A percentile compares a stretch with the other conserved stretches of the same genome.
Evolutionary conservation across 2,888 invertebrate genomes (phyloP).

Genomic region (Adelognathus sp.): DNA sequence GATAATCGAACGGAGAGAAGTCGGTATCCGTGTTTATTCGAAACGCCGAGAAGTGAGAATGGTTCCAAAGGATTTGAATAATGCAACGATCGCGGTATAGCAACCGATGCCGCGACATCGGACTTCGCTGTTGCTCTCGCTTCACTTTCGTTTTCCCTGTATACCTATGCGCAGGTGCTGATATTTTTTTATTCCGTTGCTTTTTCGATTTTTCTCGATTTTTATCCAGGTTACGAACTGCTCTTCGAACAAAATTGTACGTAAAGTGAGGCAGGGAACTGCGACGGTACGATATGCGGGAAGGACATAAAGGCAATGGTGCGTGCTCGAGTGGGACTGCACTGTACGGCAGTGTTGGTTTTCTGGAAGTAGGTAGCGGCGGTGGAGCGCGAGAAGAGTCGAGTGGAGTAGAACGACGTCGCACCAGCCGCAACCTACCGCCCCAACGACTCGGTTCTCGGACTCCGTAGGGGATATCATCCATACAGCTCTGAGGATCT

Average conservation of each 20-base stretch:
- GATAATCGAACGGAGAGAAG: conserved; percentile 35
- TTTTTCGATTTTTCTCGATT: conserved; percentile 52
- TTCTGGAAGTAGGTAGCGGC: conserved; percentile 20
- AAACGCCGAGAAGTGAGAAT: conserved; percentile 35
- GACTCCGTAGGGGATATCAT: conserved; percentile 7
- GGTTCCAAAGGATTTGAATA: conserved; percentile 50
- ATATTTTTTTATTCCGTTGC: background rate
- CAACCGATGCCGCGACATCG: conserved; percentile 20
- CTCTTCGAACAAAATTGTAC: conserved; percentile 52
- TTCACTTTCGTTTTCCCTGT: conserved; percentile 13
- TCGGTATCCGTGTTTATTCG: conserved; percentile 8
- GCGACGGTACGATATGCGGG: conserved; percentile 45
- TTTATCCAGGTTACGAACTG: conserved; percentile 34
- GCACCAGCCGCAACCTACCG: conserved; percentile 42
- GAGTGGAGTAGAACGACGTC: conserved; percentile 38
- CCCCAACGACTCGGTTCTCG: background rate
- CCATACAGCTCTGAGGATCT: conserved; percentile 29
- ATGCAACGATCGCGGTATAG: conserved; percentile 41
- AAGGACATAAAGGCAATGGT: conserved; percentile 56
- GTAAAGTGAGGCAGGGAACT: conserved; percentile 42
- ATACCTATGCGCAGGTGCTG: conserved; percentile 5
- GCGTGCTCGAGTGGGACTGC: conserved; percentile 38
- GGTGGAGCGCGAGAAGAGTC: conserved; percentile 35
- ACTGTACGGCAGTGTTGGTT: conserved; percentile 22
- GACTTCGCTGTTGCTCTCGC: conserved; percentile 32